Percentiles rank a stretch among this genome's conserved stretches.
Conservation (phyloP, 1,140 invertebrate genomes). For the Drosophila subobscura region DNA sequence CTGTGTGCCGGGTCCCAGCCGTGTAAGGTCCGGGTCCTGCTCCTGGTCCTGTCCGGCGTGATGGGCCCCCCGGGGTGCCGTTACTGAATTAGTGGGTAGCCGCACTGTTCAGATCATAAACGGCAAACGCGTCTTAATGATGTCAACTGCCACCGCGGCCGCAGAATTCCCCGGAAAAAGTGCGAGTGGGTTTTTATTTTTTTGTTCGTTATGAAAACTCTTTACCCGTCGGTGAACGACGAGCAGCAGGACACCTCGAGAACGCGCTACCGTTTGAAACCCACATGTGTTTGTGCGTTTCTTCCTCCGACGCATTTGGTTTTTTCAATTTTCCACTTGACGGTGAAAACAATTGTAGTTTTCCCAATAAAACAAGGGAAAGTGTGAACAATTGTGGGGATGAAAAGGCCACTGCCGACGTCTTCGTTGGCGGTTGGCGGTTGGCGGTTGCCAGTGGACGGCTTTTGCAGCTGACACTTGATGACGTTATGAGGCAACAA, state of each 20-base stretch:
- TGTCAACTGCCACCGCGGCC: slow-evolving; percentile 70
- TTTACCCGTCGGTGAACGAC: slow-evolving; percentile 4
- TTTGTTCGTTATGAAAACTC: slow-evolving; percentile 13
- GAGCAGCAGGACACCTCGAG: slow-evolving; percentile 15
- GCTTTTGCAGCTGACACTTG: slow-evolving; percentile 60
- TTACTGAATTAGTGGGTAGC: slow-evolving; percentile 79
- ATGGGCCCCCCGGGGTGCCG: slow-evolving; percentile 65
- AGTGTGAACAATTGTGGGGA: slow-evolving; percentile 54
- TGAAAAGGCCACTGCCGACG: slow-evolving; percentile 9
- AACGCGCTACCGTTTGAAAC: slow-evolving; percentile 25
- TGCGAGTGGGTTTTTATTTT: slow-evolving; percentile 23
- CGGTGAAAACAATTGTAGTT: slow-evolving; percentile 65
- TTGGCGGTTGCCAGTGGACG: no score
- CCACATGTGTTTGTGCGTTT: slow-evolving; percentile 30
- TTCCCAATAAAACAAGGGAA: slow-evolving; percentile 59
- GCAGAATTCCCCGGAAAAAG: slow-evolving; percentile 62
- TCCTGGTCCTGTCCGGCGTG: slow-evolving; percentile 28
- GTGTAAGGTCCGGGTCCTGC: slow-evolving; percentile 1
- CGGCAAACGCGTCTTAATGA: slow-evolving; percentile 67
- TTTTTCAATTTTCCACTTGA: slow-evolving; percentile 55
- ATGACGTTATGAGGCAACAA: slow-evolving; percentile 72
- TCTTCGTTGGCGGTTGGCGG: neutral
- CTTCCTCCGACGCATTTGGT: neutral
- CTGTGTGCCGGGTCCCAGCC: slow-evolving; percentile 17
- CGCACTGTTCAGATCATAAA: slow-evolving; percentile 62